phyloP scores from a whole-genome alignment of 2,113 vertebrate species.

The pig (Sus scrofa) region T2T-Sscrofa CM000826.6:31253001-31253500 shows the following conservation, averaged over 20 bases:
- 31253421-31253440: background rate
- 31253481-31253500: too few species aligned
- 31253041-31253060: too few species aligned
- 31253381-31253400: background rate
- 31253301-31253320: background rate
- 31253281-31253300: background rate
- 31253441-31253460: background rate
- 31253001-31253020: too few species aligned
- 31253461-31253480: too few species aligned
- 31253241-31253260: background rate
- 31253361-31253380: background rate
- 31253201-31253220: background rate
- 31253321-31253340: background rate
- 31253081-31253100: too few species aligned
- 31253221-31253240: conserved; percentile 8
- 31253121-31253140: background rate
- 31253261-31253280: background rate
- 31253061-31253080: too few species aligned
- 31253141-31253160: background rate
- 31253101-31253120: too few species aligned
- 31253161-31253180: background rate
- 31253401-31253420: background rate
- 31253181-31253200: background rate
- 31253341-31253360: background rate
- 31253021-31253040: too few species aligned